Evolutionary conservation across 2,113 vertebrate species (phyloP).

Genomic region (Paralichthys olivaceus): DNA sequence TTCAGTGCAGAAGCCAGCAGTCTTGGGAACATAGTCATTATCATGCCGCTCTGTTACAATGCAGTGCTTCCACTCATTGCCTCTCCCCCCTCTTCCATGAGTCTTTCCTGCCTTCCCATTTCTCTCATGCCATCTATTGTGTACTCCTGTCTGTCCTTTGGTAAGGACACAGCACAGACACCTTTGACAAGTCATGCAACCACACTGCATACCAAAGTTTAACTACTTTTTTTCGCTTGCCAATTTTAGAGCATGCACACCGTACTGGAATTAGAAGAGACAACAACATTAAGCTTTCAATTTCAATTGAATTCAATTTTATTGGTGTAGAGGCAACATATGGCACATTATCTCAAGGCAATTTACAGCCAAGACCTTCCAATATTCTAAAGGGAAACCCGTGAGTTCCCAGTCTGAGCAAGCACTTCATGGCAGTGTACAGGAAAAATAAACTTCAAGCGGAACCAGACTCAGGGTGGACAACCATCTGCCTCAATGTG

Average conservation of each 20-base stretch:
- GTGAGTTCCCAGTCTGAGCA: background rate
- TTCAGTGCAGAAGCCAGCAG: conserved; percentile 55
- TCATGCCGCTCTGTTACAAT: conserved; percentile 53
- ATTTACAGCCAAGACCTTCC: background rate
- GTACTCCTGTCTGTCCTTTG: conserved; percentile 4
- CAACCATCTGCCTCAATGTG: background rate
- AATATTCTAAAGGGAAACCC: background rate
- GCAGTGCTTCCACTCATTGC: conserved; percentile 28
- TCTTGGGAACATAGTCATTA: conserved; percentile 63
- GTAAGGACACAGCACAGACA: background rate
- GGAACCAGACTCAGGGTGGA: background rate
- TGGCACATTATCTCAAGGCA: background rate
- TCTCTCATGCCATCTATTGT: conserved; percentile 7
- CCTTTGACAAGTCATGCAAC: background rate
- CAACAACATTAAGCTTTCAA: background rate
- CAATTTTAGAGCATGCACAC: conserved; percentile 1
- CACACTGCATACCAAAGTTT: conserved; percentile 3
- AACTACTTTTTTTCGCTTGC: conserved; percentile 31
- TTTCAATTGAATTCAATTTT: background rate
- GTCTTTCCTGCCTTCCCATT: conserved; percentile 6
- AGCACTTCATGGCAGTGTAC: background rate
- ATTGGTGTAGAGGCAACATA: background rate
- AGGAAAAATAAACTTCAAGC: background rate
- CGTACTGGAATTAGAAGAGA: background rate
- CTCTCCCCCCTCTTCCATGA: background rate